Evolutionary conservation across 2,888 invertebrate genomes (phyloP).

Genomic region (Polymixis flavicincta): DNA sequence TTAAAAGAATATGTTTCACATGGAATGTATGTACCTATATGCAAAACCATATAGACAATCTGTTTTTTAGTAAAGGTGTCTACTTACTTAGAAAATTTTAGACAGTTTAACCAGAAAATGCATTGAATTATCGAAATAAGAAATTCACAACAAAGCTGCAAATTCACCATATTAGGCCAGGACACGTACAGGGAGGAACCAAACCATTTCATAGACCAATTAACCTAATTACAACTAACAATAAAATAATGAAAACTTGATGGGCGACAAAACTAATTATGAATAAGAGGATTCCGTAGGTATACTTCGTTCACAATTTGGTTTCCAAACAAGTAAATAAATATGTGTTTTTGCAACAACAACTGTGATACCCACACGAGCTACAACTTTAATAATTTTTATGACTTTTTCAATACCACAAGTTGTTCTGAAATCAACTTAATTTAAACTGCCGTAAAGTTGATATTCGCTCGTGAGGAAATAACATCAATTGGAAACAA

Average conservation of each 20-base stretch:
- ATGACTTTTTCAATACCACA: not conserved
- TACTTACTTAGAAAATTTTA: not conserved
- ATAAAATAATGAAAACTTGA: constrained; percentile 45
- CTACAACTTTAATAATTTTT: not conserved
- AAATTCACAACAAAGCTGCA: not conserved
- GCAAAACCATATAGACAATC: not conserved
- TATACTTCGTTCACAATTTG: not conserved
- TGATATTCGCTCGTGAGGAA: not conserved
- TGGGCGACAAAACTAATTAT: constrained; percentile 32
- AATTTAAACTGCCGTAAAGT: not conserved
- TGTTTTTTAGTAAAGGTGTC: too few species aligned
- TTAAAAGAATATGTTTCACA: not conserved
- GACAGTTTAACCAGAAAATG: not conserved
- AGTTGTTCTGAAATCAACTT: not conserved
- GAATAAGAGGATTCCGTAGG: constrained; percentile 56
- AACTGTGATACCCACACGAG: too few species aligned
- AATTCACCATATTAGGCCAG: constrained; percentile 15
- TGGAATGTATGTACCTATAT: not conserved
- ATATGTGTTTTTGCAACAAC: not conserved
- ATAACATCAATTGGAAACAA: constrained; percentile 14
- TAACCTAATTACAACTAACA: constrained; percentile 20
- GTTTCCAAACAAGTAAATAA: not conserved
- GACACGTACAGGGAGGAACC: constrained; percentile 9
- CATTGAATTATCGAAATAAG: not conserved
- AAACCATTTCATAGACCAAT: constrained; percentile 21